phyloP scores from a whole-genome alignment of 2,888 invertebrate genomes.

The Eudasyphora cyanicolor region DNA sequence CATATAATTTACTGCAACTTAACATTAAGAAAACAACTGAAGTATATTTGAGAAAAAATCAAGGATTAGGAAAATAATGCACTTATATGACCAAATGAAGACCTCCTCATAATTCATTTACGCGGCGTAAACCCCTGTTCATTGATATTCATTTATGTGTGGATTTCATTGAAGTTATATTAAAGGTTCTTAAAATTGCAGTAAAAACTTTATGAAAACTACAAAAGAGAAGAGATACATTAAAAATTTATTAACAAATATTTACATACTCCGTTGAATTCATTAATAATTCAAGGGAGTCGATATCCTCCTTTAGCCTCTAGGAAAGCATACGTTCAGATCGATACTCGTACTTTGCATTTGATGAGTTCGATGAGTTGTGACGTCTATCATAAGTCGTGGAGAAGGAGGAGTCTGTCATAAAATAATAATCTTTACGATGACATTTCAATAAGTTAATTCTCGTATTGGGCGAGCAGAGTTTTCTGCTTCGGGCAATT shows the following conservation, averaged over 20 bases:
- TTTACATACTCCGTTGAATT: conserved; percentile 50
- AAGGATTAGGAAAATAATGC: no score
- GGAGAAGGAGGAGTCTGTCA: not conserved
- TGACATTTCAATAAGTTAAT: conserved; percentile 31
- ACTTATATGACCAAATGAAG: no score
- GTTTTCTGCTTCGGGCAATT: conserved; percentile 1
- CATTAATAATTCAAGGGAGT: no score
- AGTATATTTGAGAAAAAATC: no score
- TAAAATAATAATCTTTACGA: conserved; percentile 37
- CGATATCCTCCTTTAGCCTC: not conserved
- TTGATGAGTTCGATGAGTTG: conserved; percentile 50
- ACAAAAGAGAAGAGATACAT: conserved; percentile 69
- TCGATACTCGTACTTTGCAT: not conserved
- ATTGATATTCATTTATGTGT: not conserved
- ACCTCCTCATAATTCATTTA: no score
- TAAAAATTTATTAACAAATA: conserved; percentile 76
- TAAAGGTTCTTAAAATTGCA: conserved; percentile 4
- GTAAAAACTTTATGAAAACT: conserved; percentile 59
- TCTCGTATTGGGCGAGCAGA: no score
- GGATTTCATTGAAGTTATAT: not conserved
- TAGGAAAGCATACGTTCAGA: not conserved
- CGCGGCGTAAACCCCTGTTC: not conserved
- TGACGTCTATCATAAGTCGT: conserved; percentile 60
- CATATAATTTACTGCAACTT: no score
- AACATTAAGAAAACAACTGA: no score